phyloP scores from a whole-genome alignment of 2,888 invertebrate species.

The Tetragnatha montana region DNA sequence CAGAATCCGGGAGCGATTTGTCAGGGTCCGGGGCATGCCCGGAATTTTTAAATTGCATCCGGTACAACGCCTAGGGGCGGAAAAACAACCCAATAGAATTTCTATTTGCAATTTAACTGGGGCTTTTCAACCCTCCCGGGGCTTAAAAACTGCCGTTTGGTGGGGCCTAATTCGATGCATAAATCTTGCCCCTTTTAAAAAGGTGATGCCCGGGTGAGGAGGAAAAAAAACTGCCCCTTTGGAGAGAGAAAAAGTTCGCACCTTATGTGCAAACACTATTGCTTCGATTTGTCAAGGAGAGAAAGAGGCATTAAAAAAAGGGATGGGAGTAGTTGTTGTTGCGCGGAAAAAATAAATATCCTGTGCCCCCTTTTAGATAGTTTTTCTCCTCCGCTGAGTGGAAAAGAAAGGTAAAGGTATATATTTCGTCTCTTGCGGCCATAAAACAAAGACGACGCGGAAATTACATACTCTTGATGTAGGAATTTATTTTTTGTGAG shows the following conservation, averaged over 20 bases:
- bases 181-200: conserved; percentile 62
- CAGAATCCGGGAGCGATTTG: conserved; percentile 57
- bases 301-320: not conserved
- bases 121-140: conserved; percentile 9
- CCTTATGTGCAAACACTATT: conserved; percentile 69
- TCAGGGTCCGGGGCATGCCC: conserved; percentile 45
- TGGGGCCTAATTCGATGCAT: conserved; percentile 62
- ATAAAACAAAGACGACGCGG: conserved; percentile 58
- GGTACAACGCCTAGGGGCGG: conserved; percentile 32
- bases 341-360: conserved; percentile 33
- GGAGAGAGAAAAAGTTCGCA: conserved; percentile 14
- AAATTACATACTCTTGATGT: conserved; percentile 6
- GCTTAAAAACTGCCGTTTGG: conserved; percentile 67
- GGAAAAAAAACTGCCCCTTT: not conserved
- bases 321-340: not conserved
- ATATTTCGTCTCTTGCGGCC: conserved; percentile 20
- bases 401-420: conserved; percentile 24
- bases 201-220: conserved; percentile 31
- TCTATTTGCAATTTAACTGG: conserved; percentile 70
- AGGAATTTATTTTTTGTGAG: not conserved
- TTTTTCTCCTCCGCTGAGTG: not conserved
- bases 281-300: conserved; percentile 63
- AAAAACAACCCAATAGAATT: conserved; percentile 69
- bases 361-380: not conserved
- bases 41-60: conserved; percentile 70